These are phyloP conservation scores for Rousettus madagascariensis DNA, from an alignment of 2,797 vertebrate genomes.

Conservation along the genomic window DNA sequence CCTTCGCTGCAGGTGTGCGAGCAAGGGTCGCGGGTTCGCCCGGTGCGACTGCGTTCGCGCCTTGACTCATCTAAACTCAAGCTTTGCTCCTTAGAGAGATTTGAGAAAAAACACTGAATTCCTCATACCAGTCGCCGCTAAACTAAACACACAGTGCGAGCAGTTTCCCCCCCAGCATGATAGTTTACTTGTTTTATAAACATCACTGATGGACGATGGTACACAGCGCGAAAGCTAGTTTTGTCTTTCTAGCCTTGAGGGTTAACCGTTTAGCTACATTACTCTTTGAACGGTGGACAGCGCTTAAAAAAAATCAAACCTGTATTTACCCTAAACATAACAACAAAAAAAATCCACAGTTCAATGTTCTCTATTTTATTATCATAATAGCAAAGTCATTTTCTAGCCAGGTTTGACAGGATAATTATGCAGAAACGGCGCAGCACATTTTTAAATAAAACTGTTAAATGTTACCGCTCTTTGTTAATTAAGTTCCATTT, in stretches of 20 bases:
- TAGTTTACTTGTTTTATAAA: fast-evolving
- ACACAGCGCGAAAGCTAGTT: neutral
- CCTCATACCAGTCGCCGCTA: neutral
- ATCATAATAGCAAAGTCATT: neutral
- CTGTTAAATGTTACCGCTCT: neutral
- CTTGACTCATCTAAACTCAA: neutral
- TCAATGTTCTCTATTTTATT: neutral
- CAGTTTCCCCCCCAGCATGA: neutral
- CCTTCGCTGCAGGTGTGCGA: no score
- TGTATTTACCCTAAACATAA: neutral
- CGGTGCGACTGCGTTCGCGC: no score
- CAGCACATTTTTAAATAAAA: neutral
- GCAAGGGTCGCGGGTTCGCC: no score
- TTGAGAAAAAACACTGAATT: neutral
- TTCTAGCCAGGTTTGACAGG: neutral
- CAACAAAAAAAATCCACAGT: neutral
- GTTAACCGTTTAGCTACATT: neutral
- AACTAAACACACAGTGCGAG: fast-evolving
- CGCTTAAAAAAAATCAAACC: no score
- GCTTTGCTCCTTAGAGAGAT: neutral
- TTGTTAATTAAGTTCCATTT: neutral
- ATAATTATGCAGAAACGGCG: neutral
- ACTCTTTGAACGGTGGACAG: neutral
- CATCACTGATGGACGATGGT: neutral
- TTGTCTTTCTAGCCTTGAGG: neutral